These are phyloP conservation scores for Venusia cambrica DNA, from an alignment of 2,888 invertebrate genomes.

Conservation along the genomic window DNA sequence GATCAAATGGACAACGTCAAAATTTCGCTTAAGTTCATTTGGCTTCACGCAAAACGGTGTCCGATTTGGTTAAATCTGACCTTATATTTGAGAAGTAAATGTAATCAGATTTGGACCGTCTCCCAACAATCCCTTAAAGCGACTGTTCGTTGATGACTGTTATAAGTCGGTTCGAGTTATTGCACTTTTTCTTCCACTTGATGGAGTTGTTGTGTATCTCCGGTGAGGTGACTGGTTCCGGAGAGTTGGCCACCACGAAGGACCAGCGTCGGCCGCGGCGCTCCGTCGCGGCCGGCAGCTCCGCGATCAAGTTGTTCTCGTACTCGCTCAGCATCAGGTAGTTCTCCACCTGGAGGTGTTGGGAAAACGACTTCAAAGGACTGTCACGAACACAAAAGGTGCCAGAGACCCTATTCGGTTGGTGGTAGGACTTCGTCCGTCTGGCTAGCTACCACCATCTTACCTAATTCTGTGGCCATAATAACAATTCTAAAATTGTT, in stretches of 20 bases:
- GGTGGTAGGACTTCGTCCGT: no score
- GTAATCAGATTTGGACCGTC: no score
- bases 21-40: no score
- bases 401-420: no score
- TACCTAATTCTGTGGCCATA: no score
- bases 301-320: conserved; percentile 91
- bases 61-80: no score
- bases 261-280: conserved; percentile 87
- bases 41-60: no score
- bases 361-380: conserved; percentile 17
- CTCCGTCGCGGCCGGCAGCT: conserved; percentile 87
- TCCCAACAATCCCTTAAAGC: conserved; percentile 71
- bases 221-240: conserved; percentile 61
- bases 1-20: no score
- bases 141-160: conserved; percentile 90
- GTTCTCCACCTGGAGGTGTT: conserved; percentile 87
- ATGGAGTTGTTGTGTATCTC: conserved; percentile 60
- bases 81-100: no score
- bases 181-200: conserved; percentile 76
- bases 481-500: no score
- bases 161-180: conserved; percentile 83
- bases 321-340: conserved; percentile 93
- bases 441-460: no score
- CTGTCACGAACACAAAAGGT: no score
- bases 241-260: conserved; percentile 77